Evolutionary conservation across 2,113 vertebrate species (phyloP), one percentile per base, ranked within the genome.

Genomic region (Lepus americanus): DNA sequence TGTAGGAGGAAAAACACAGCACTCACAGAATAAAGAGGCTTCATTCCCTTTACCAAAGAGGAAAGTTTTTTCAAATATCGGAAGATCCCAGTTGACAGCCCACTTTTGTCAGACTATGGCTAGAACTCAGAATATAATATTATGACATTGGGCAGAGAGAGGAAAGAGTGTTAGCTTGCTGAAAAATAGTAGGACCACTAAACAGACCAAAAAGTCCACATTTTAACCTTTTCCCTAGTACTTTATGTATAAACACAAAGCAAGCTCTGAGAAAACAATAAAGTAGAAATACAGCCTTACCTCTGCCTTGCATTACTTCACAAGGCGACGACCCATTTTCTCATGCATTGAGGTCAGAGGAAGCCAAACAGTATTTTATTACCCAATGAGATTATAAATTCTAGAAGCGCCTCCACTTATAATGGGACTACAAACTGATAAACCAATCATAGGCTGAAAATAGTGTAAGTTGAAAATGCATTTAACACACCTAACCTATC

Each of bases 341-440:
- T 93, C 49, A 5, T 66, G 73, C 27, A 77, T 1, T 82, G 69
- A 80, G 77, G 64, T 44, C 87, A 33, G 91, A 94, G 90, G 87
- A 85, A 80, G 44, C 49, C 74, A 89, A 78, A 61, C 36, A 78
- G 59, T 77, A 67, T 69, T 92, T 31, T 69, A 92, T 86, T 96
- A n/a, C 51, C 55, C 74, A 55, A 88, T 20, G 8, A 77, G 39
- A 39, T 94, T 14, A 69, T 2, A 69, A 1, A 69, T 69, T 44
- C 44, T 44, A 44, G 44, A 44, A 44, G 64, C 6, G 53, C 49
- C 31, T 33, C 70, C 31, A 85, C 31, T 25, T 70, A 16, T 53
- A 70, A 33, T 70, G 44, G 23, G 13, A 20, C 11, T 53, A 53
- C 16, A 85, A 49, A 19, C 11, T 25, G 61, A 85, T 53, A 70